phyloP scores from a whole-genome alignment of 2,113 vertebrate genomes.

The Neoarius graeffei region DNA sequence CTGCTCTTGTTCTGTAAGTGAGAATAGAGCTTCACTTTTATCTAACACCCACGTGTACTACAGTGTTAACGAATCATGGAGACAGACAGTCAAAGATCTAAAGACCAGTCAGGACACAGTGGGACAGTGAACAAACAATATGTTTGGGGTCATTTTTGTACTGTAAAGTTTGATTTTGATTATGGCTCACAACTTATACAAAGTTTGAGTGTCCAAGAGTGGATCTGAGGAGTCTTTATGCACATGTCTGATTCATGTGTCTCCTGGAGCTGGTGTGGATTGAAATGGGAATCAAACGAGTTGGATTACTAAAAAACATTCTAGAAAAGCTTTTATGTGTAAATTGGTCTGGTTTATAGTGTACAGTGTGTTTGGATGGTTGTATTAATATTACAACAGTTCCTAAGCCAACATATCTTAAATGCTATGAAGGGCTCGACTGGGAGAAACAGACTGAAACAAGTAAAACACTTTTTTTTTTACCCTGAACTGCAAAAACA shows the following conservation, averaged over 20 bases:
- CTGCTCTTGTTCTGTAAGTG: background rate
- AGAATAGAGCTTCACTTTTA: constrained; percentile 12
- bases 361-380: constrained; percentile 25
- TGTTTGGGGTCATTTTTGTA: background rate
- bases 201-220: background rate
- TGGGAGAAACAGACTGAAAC: constrained; percentile 45
- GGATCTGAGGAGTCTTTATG: background rate
- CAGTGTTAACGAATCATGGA: background rate
- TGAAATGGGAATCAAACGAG: background rate
- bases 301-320: background rate
- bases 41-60: background rate
- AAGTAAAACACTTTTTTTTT: background rate
- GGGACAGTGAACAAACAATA: background rate
- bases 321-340: background rate
- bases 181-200: background rate
- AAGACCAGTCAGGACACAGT: background rate
- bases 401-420: constrained; percentile 4
- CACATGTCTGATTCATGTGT: background rate
- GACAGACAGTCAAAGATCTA: background rate
- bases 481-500: background rate
- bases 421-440: constrained; percentile 15
- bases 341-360: background rate
- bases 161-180: background rate
- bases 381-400: constrained; percentile 27
- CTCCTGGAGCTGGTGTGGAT: constrained; percentile 2